Percentiles rank a stretch among this genome's conserved stretches.
Conservation (phyloP, 1,140 invertebrate genomes). For the Paraescarpia echinospica region DNA sequence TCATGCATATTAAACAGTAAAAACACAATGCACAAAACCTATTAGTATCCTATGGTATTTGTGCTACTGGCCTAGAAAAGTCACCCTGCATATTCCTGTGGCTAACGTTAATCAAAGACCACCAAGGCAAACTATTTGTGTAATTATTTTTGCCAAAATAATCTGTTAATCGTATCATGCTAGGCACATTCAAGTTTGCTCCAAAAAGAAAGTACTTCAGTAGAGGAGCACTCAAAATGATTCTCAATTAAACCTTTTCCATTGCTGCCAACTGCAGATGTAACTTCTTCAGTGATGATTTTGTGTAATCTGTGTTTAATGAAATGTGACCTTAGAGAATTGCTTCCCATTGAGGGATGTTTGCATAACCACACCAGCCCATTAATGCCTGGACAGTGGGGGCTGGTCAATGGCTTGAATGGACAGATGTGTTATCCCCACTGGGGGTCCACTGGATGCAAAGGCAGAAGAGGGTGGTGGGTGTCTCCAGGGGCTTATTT, state of each 20-base stretch:
- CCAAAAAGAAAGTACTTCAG: too few relatives aligned
- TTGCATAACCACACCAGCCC: neutral
- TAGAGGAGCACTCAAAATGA: neutral
- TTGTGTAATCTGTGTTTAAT: neutral
- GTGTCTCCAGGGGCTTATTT: neutral
- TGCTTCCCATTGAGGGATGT: neutral
- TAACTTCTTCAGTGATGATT: neutral
- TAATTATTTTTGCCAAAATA: too few relatives aligned
- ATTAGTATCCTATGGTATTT: neutral
- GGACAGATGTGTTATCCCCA: neutral
- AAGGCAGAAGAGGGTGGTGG: neutral
- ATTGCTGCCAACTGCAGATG: neutral
- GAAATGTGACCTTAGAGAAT: neutral
- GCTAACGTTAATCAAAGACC: too few relatives aligned
- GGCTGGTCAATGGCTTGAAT: neutral
- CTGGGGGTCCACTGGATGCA: neutral
- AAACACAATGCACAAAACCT: neutral
- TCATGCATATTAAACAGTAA: neutral
- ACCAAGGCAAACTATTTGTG: too few relatives aligned
- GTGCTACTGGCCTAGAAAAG: neutral
- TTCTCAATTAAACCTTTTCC: neutral
- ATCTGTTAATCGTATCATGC: too few relatives aligned
- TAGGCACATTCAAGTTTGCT: too few relatives aligned
- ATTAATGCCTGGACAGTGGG: neutral
- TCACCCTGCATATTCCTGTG: neutral